Percentiles rank a stretch among this genome's conserved stretches.
These are phyloP conservation scores for Rhamnusium bicolor DNA, from an alignment of 2,888 invertebrate species.

Conservation along the genomic window DNA sequence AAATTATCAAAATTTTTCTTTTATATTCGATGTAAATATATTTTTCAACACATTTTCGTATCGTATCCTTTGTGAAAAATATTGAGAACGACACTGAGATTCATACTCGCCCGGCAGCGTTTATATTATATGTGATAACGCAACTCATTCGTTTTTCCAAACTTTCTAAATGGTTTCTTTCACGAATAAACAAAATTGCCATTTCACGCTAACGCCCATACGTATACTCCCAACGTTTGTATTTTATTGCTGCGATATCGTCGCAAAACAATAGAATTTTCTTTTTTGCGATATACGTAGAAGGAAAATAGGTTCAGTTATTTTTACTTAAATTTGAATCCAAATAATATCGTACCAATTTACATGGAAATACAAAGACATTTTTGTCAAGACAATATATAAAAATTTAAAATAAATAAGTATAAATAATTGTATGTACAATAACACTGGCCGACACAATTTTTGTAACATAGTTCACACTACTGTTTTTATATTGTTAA, in stretches of 20 bases:
- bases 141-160: conserved; percentile 33
- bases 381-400: too few relatives aligned
- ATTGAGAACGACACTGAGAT: conserved; percentile 7
- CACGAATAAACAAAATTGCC: conserved; percentile 35
- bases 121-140: conserved; percentile 51
- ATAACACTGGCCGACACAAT: too few relatives aligned
- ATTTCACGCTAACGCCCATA: conserved; percentile 31
- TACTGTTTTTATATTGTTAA: too few relatives aligned
- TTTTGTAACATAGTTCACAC: too few relatives aligned
- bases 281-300: neutral
- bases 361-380: too few relatives aligned
- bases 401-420: too few relatives aligned
- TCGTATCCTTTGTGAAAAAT: neutral
- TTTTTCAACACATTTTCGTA: too few relatives aligned
- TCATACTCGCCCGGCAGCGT: conserved; percentile 11
- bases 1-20: too few relatives aligned
- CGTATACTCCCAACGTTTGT: conserved; percentile 24
- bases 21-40: too few relatives aligned
- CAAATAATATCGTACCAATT: too few relatives aligned
- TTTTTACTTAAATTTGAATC: neutral
- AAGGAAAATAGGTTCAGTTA: neutral
- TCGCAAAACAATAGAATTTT: conserved; percentile 20
- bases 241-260: conserved; percentile 30
- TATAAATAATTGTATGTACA: too few relatives aligned
- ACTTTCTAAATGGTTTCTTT: conserved; percentile 33